These are phyloP conservation scores for Zingel zingel DNA, from an alignment of 2,113 vertebrate species.

Conservation along the genomic window DNA sequence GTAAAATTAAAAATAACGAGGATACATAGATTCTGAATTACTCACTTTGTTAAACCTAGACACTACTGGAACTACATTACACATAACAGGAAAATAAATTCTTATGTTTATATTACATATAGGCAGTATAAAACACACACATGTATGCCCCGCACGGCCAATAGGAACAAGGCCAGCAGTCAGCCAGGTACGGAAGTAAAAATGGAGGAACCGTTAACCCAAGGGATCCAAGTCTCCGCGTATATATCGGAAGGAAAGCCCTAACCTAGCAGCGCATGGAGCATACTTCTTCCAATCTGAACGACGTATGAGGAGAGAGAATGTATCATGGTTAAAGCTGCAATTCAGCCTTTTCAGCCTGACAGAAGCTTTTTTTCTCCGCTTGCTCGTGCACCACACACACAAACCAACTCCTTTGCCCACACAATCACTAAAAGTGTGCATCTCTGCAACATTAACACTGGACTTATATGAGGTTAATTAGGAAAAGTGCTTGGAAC, in stretches of 20 bases:
- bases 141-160: too few relatives aligned
- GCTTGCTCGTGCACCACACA: conserved; percentile 7
- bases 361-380: conserved; percentile 28
- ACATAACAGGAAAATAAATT: neutral
- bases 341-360: conserved; percentile 43
- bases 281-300: too few relatives aligned
- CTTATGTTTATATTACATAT: neutral
- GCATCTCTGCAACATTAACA: conserved; percentile 72
- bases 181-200: too few relatives aligned
- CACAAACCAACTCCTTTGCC: conserved; percentile 26
- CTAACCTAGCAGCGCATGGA: too few relatives aligned
- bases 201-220: too few relatives aligned
- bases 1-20: neutral
- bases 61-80: neutral
- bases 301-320: conserved; percentile 21
- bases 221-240: too few relatives aligned
- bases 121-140: neutral
- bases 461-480: conserved; percentile 77
- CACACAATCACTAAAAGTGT: conserved; percentile 50
- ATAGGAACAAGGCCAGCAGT: too few relatives aligned
- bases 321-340: conserved; percentile 31
- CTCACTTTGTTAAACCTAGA: too few relatives aligned
- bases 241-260: too few relatives aligned
- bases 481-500: conserved; percentile 78
- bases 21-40: neutral